These are phyloP conservation scores for Fundulus diaphanus DNA, from an alignment of 2,797 vertebrate genomes.

Conservation along the genomic window DNA sequence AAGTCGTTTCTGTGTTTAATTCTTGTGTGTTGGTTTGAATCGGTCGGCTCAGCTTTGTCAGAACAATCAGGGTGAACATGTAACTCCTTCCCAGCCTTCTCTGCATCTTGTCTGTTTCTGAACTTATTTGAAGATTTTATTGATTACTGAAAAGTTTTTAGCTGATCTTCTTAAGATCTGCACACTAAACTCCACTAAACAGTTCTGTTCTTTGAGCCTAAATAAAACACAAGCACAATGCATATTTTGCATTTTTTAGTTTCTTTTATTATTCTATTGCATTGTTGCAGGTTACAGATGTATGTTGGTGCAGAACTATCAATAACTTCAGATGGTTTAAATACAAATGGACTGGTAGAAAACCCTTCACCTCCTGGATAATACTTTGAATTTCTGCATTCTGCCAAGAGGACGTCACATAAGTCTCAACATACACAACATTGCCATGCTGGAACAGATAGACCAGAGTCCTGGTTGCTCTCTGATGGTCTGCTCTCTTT, in stretches of 20 bases:
- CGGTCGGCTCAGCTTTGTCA: neutral
- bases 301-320: neutral
- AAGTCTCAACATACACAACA: neutral
- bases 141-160: neutral
- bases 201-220: neutral
- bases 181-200: neutral
- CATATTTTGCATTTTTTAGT: too few relatives aligned
- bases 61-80: neutral
- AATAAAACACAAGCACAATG: too few relatives aligned
- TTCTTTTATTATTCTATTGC: neutral
- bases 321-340: neutral
- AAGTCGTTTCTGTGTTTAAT: neutral
- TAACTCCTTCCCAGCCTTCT: neutral
- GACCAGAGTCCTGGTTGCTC: neutral
- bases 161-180: neutral
- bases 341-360: neutral
- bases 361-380: neutral
- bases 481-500: neutral
- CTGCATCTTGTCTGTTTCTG: neutral
- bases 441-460: neutral
- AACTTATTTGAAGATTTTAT: neutral
- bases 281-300: too few relatives aligned
- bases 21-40: neutral
- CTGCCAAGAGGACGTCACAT: neutral
- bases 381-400: neutral